Base-by-base conservation (phyloP, 2,888 invertebrate species). In the Epistrophella euchroma region DNA sequence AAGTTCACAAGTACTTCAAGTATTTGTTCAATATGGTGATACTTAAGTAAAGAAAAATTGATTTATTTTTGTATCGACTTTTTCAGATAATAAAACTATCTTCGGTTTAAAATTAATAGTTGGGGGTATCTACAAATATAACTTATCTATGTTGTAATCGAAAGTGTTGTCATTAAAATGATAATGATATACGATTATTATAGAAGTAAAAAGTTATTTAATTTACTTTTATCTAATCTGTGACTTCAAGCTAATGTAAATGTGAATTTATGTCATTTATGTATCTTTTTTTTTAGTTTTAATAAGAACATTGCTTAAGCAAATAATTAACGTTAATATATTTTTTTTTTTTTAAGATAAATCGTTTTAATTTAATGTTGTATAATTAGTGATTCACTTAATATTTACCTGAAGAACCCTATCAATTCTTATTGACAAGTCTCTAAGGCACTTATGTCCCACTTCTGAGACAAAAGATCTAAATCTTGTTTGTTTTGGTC, bases 221-320 rank as follows among this genome's bases (percentile, higher is more conserved):
- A 35, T 52, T 52, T 58, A 58, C 5, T 19, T 17, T 58, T 37
- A 58, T 58, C 58, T 58, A 10, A 58, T 58, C 58, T 35, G 19
- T 19, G 9, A 37, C 58, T 19, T 9, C 9, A 37, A 37, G 9
- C 55, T 9, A 9, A 28, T 55, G 9, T 25, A 55, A 28, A 55
- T 15, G 28, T 28, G 55, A 55, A 55, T 55, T 28, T 2, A n/a
- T 6, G 28, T 28, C 28, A 55, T 55, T 28, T 28, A 25, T 52
- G 15, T 52, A 55, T 47, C 17, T 47, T 19, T 19, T 47, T 19
- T 10, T 19, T 43, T 7, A n/a, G n/a, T 11, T 17, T 17, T 17
- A 15, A 17, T 45, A 10, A 9, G 45, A n/a, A 17, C 4, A n/a
- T 43, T n/a, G 2, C 4, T 28, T 28, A 7, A 9, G 32, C 7